Evolutionary conservation across 2,888 invertebrate genomes (phyloP).

Genomic region (Cistogaster globosa): DNA sequence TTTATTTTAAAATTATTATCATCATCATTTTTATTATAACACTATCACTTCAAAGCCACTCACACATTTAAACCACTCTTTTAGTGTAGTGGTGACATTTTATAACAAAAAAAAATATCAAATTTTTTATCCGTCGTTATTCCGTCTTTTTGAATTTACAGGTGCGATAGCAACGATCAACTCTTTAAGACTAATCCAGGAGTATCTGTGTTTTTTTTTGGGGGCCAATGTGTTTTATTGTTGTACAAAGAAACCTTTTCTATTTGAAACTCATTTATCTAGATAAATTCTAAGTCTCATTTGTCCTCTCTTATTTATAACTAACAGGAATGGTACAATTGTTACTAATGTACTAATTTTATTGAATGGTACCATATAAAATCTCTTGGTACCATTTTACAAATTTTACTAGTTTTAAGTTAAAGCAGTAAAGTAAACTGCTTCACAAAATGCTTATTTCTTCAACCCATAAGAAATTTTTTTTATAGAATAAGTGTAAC

Average conservation of each 20-base stretch:
- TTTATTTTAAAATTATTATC: constrained; percentile 39
- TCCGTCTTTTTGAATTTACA: constrained; percentile 74
- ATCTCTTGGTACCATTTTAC: too few relatives aligned
- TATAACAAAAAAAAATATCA: constrained; percentile 31
- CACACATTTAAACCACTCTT: constrained; percentile 29
- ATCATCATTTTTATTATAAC: constrained; percentile 33
- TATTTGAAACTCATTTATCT: constrained; percentile 54
- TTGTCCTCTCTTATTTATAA: neutral
- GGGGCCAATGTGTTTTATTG: constrained; percentile 75
- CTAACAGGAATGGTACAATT: neutral
- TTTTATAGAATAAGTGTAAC: too few relatives aligned
- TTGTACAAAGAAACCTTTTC: constrained; percentile 34
- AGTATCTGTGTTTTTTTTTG: constrained; percentile 77
- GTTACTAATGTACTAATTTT: too few relatives aligned
- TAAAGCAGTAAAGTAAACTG: too few relatives aligned
- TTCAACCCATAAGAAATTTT: too few relatives aligned
- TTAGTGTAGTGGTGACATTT: constrained; percentile 53
- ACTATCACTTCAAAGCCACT: constrained; percentile 34
- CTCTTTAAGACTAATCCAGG: constrained; percentile 82
- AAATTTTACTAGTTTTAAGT: too few relatives aligned
- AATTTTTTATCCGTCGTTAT: constrained; percentile 56
- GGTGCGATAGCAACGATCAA: constrained; percentile 83
- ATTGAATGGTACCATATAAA: too few relatives aligned
- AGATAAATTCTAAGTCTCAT: constrained; percentile 54
- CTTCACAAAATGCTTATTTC: too few relatives aligned